Percentiles rank a stretch among this genome's conserved stretches.
phyloP scores from a whole-genome alignment of 2,113 vertebrate species.

The Elephas maximus region DNA sequence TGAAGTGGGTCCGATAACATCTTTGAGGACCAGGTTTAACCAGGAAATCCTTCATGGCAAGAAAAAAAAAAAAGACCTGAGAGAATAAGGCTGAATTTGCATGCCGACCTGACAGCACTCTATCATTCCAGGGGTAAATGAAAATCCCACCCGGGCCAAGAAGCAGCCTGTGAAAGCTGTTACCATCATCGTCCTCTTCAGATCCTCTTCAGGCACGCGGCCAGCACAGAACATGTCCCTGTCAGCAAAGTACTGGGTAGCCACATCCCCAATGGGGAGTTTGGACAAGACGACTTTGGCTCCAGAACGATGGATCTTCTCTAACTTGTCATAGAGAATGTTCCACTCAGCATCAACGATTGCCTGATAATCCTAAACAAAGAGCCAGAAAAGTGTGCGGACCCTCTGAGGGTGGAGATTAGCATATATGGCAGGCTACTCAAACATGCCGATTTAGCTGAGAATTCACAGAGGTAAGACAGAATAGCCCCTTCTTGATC shows the following conservation, averaged over 20 bases:
- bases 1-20: not conserved
- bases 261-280: constrained; percentile 97
- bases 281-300: constrained; percentile 98
- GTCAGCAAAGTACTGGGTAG: constrained; percentile 98
- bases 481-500: not conserved
- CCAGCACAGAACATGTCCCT: constrained; percentile 99
- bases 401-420: not conserved
- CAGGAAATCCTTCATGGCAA: not conserved
- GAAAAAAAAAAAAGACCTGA: not conserved
- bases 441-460: not conserved
- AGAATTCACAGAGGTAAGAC: not conserved
- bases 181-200: constrained; percentile 99
- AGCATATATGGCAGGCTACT: not conserved
- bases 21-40: not conserved
- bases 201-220: constrained; percentile 96
- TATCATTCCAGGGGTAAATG: not conserved
- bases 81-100: not conserved
- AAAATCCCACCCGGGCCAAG: not conserved
- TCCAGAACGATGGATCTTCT: constrained; percentile 95
- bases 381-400: constrained; percentile 41
- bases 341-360: constrained; percentile 99
- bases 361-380: constrained; percentile 96
- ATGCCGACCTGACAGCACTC: not conserved
- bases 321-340: constrained; percentile 98
- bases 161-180: not conserved